phyloP scores from a whole-genome alignment of 1,140 invertebrate genomes.

The Drosophila arawakana region DNA sequence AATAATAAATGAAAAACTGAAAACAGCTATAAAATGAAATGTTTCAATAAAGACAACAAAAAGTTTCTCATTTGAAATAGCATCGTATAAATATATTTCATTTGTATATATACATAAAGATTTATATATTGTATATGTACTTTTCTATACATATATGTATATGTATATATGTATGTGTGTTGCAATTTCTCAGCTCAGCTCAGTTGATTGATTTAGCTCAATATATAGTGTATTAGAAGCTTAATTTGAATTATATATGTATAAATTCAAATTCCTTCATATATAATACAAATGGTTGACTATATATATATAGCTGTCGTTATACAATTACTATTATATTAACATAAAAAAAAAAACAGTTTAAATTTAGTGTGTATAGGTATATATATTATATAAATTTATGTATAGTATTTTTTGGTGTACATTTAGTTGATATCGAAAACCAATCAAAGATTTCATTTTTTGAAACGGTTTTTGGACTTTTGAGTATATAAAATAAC shows the following conservation, averaged over 20 bases:
- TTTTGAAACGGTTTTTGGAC: slow-evolving; percentile 11
- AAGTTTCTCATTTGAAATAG: slow-evolving; percentile 33
- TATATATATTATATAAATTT: slow-evolving; percentile 15
- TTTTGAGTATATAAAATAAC: slow-evolving; percentile 38
- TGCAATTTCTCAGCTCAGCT: slow-evolving; percentile 31
- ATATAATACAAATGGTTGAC: slow-evolving; percentile 14
- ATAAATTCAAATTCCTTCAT: slow-evolving; percentile 20
- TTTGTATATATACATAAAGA: slow-evolving; percentile 16
- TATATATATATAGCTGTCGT: background rate
- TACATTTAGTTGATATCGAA: slow-evolving; percentile 42
- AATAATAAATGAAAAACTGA: no score
- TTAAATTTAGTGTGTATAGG: slow-evolving; percentile 3
- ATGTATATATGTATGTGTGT: background rate
- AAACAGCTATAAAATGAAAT: no score
- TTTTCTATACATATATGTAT: slow-evolving; percentile 36
- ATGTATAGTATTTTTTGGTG: slow-evolving; percentile 40
- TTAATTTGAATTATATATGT: slow-evolving; percentile 34
- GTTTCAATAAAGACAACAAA: background rate
- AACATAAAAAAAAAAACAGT: slow-evolving; percentile 20
- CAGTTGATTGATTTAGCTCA: slow-evolving; percentile 21
- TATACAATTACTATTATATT: slow-evolving; percentile 6
- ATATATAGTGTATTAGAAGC: slow-evolving; percentile 27
- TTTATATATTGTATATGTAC: slow-evolving; percentile 16
- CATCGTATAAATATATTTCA: slow-evolving; percentile 70
- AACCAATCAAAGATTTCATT: slow-evolving; percentile 33